phyloP scores from a whole-genome alignment of 2,113 vertebrate species.

The Labeo catla region DNA sequence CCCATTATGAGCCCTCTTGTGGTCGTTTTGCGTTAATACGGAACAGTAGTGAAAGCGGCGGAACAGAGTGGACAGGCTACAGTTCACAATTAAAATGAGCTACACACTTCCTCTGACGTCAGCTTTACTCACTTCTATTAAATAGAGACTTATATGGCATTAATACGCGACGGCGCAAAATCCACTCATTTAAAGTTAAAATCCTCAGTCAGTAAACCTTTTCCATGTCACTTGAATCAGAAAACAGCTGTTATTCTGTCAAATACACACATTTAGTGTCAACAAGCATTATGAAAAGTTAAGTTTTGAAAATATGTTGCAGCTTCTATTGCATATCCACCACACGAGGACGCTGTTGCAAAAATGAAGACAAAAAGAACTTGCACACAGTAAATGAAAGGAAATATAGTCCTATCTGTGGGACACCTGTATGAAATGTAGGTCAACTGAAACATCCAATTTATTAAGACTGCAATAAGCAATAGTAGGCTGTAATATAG shows the following conservation, averaged over 20 bases:
- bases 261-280: background rate
- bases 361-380: background rate
- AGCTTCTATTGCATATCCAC: background rate
- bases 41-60: background rate
- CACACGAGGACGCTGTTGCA: constrained; percentile 16
- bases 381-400: background rate
- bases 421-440: background rate
- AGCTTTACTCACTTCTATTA: constrained; percentile 17
- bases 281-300: background rate
- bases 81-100: background rate
- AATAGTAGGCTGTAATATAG: too few relatives aligned
- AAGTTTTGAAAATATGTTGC: background rate
- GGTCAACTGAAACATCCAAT: background rate
- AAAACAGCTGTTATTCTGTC: too few relatives aligned
- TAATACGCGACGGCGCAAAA: background rate
- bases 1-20: background rate
- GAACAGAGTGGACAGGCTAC: constrained; percentile 16
- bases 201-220: background rate
- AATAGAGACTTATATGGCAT: constrained; percentile 43
- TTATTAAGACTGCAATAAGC: too few relatives aligned
- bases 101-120: constrained; percentile 7
- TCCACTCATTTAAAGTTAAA: background rate
- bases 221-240: background rate
- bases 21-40: background rate
- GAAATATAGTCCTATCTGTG: background rate